A percentile compares a stretch with the other conserved stretches of the same genome.
Evolutionary conservation across 1,140 invertebrate genomes (phyloP).

Genomic region (Helicoverpa armigera): DNA sequence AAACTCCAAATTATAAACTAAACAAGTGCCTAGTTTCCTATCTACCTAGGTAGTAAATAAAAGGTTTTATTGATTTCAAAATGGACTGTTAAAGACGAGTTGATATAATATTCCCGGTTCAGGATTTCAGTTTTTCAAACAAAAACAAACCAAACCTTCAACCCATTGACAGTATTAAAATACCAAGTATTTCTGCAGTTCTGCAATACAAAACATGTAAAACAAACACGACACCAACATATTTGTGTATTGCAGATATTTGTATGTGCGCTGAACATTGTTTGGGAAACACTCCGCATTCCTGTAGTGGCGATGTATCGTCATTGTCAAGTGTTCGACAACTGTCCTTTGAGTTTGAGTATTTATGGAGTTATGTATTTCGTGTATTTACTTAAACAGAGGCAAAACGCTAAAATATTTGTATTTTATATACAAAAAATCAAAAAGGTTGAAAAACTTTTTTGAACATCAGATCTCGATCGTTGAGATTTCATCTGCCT

Average conservation of each 20-base stretch:
- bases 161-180: too few species aligned
- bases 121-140: background rate
- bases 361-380: background rate
- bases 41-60: too few species aligned
- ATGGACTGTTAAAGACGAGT: too few species aligned
- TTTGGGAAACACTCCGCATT: conserved; percentile 6
- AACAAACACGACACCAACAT: background rate
- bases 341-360: background rate
- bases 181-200: background rate
- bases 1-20: too few species aligned
- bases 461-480: too few species aligned
- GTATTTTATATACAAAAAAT: background rate
- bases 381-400: background rate
- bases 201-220: background rate
- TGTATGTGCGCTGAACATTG: conserved; percentile 15
- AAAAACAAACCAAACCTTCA: background rate
- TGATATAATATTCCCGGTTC: too few species aligned
- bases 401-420: background rate
- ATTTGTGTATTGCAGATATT: background rate
- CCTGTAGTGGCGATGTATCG: conserved; percentile 3
- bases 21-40: too few species aligned
- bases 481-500: too few species aligned
- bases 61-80: too few species aligned
- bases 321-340: conserved; percentile 18
- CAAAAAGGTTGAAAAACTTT: too few species aligned